A percentile compares a stretch with the other conserved stretches of the same genome.
These are phyloP conservation scores for Neotoma lepida DNA, from an alignment of 2,113 vertebrate species.

Conservation along the genomic window DNA sequence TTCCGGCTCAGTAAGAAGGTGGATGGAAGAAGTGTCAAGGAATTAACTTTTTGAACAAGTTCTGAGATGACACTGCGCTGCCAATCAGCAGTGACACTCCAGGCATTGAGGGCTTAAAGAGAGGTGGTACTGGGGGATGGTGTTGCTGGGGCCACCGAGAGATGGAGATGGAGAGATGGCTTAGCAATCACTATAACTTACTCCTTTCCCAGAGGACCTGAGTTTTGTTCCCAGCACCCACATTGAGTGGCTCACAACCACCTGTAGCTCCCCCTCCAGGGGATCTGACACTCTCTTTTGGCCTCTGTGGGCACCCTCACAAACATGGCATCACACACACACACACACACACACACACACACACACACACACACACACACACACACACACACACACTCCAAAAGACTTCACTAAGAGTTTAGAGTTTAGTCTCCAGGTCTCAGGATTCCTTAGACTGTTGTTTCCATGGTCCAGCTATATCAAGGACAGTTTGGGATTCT, in stretches of 20 bases:
- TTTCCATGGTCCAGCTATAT: background rate
- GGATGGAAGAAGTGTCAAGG: background rate
- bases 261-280: background rate
- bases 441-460: slow-evolving; percentile 25
- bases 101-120: background rate
- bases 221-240: background rate
- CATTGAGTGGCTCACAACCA: background rate
- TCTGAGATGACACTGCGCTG: background rate
- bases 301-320: background rate
- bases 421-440: background rate
- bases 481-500: slow-evolving; percentile 16
- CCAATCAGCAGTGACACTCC: background rate
- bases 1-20: background rate
- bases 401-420: background rate
- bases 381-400: background rate
- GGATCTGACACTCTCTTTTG: background rate
- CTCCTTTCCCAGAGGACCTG: background rate
- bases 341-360: no score
- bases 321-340: background rate
- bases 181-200: background rate
- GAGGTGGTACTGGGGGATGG: background rate
- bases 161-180: background rate
- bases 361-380: background rate
- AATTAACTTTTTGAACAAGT: slow-evolving; percentile 1
- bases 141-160: background rate